These are phyloP conservation scores for Patella depressa DNA, from an alignment of 2,888 invertebrate genomes.

Conservation along the genomic window DNA sequence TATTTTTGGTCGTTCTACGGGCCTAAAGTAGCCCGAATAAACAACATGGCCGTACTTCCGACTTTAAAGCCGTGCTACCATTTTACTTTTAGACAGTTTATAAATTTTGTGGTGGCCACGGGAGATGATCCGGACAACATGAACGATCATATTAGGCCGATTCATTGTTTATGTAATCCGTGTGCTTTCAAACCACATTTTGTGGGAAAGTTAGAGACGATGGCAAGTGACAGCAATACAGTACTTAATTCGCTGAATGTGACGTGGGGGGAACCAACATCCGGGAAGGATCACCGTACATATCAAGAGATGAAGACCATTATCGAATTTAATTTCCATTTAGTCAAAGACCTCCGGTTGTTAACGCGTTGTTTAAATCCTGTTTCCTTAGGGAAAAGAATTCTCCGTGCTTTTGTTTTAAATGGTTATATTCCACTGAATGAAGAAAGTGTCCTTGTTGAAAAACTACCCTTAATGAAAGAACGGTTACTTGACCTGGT, in stretches of 20 bases:
- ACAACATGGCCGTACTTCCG: slow-evolving; percentile 26
- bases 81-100: slow-evolving; percentile 40
- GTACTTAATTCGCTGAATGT: slow-evolving; percentile 35
- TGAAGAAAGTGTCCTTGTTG: background rate
- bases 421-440: background rate
- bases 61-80: slow-evolving; percentile 17
- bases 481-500: background rate
- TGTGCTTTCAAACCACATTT: slow-evolving; percentile 38
- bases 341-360: background rate
- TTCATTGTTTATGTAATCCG: slow-evolving; percentile 37
- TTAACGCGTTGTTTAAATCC: background rate
- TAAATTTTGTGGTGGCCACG: slow-evolving; percentile 28
- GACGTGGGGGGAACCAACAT: background rate
- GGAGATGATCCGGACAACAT: background rate
- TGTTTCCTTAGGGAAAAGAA: background rate
- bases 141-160: slow-evolving; percentile 41
- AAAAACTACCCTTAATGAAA: background rate
- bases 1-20: slow-evolving; percentile 37
- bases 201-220: slow-evolving; percentile 41
- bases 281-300: background rate
- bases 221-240: slow-evolving; percentile 26
- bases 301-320: slow-evolving; percentile 1
- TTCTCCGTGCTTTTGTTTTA: background rate
- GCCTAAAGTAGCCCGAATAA: slow-evolving; percentile 15
- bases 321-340: background rate